phyloP scores from a whole-genome alignment of 2,797 vertebrate genomes.

The Pantherophis alleghaniensis region DNA sequence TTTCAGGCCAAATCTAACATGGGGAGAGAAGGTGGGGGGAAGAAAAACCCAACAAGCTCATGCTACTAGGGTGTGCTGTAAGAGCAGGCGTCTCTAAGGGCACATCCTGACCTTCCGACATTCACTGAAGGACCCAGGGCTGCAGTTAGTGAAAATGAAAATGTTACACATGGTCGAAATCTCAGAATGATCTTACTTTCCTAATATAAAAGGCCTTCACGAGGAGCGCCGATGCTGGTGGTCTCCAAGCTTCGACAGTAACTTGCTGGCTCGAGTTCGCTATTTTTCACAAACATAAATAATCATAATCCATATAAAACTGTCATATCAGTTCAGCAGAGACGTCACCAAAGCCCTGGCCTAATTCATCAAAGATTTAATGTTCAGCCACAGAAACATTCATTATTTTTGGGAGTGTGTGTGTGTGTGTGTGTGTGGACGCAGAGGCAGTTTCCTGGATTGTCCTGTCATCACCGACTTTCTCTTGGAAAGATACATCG shows the following conservation, averaged over 20 bases:
- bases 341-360: constrained; percentile 67
- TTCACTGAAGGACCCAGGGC: constrained; percentile 38
- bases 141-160: constrained; percentile 61
- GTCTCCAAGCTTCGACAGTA: constrained; percentile 62
- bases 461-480: constrained; percentile 56
- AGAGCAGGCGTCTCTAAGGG: constrained; percentile 36
- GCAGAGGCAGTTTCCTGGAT: constrained; percentile 54
- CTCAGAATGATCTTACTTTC: constrained; percentile 55
- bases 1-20: constrained; percentile 60
- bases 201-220: constrained; percentile 52
- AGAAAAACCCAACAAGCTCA: constrained; percentile 20
- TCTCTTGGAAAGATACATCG: constrained; percentile 49
- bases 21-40: background rate
- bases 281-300: constrained; percentile 73
- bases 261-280: constrained; percentile 63
- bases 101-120: constrained; percentile 41
- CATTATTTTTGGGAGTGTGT: constrained; percentile 31
- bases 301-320: constrained; percentile 74
- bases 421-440: background rate
- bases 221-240: constrained; percentile 68
- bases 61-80: constrained; percentile 51
- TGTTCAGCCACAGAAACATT: constrained; percentile 54
- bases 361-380: constrained; percentile 75
- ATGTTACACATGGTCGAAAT: constrained; percentile 58
- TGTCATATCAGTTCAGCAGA: constrained; percentile 75